These are phyloP conservation scores for Tachysurus fulvidraco DNA, from an alignment of 2,113 vertebrate species.

Conservation along the genomic window DNA sequence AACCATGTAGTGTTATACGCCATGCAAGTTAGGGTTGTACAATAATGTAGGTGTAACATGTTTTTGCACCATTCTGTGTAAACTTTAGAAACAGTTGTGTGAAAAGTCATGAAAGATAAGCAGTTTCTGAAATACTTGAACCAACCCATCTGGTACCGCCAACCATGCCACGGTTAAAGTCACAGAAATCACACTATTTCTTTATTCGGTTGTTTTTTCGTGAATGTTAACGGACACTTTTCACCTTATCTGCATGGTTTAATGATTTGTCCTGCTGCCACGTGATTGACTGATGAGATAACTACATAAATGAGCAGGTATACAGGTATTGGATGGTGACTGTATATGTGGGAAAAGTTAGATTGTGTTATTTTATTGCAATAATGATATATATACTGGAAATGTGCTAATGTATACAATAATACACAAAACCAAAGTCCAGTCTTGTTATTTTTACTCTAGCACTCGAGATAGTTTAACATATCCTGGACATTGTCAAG, in stretches of 20 bases:
- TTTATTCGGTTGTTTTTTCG: background rate
- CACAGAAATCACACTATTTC: background rate
- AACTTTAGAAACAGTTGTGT: background rate
- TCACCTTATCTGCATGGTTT: background rate
- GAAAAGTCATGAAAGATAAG: background rate
- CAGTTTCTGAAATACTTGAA: background rate
- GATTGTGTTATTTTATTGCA: background rate
- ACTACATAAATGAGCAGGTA: background rate
- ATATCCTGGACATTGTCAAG: background rate
- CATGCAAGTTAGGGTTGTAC: no score
- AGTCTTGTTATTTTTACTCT: slow-evolving; percentile 66
- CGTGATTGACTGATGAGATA: background rate
- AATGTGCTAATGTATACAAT: background rate
- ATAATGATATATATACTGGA: background rate
- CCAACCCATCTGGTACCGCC: background rate
- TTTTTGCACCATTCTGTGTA: background rate
- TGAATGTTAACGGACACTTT: background rate
- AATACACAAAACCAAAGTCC: background rate
- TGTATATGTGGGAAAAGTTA: background rate
- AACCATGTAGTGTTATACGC: no score
- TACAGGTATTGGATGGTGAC: background rate
- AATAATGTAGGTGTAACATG: background rate
- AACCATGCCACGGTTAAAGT: background rate
- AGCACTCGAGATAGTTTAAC: slow-evolving; percentile 30
- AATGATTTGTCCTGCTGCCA: background rate